Evolutionary conservation across 1,140 invertebrate genomes (phyloP), one percentile per base, ranked within the genome.

Genomic region (Drosophila miranda): DNA sequence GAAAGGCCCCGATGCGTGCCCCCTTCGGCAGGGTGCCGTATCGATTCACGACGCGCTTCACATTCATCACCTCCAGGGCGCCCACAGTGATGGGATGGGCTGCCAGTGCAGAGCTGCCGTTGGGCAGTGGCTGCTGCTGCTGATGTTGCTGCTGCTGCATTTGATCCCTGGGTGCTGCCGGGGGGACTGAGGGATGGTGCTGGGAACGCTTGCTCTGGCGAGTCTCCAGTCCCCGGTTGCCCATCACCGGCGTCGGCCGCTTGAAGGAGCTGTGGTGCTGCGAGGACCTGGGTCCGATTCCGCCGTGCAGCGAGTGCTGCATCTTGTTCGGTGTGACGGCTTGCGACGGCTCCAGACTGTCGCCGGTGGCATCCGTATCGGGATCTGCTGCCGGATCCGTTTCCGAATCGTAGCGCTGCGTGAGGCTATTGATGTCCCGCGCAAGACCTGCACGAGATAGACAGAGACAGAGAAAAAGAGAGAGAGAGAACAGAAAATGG

Each of bases 1-100:
- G 92, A 91, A 98, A 99, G 0, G 98, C 98, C 9, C 98, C 98
- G 75, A 99, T 99, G 34, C 98, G 93, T 11, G 97, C 97, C 49
- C 96, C 97, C 92, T 99, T 99, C 0, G 98, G 98, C 61, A 98
- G 89, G 9, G 98, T 99, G 5, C 98, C 98, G 90, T 99, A 99
- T n/a, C 97, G 94, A 92, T 97, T 98, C 57, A 99, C 98, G 6
- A 97, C 97, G 74, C 97, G 95, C 86, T 98, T 97, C 55, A 99
- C 97, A 93, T 99, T 99, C 91, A 98, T 97, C 70, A 98, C 97
- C 92, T 99, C 98, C 63, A 99, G 92, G 13, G 97, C 96, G 69
- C 96, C 97, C 55, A 98, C 96, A 0, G 89, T 90, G n/a, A 90
- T 80, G 58, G 93, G 92, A 58, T 91, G 89, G 3, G 80, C 76